A percentile compares a stretch with the other conserved stretches of the same genome.
These are phyloP conservation scores for Brachylomia viminalis DNA, from an alignment of 2,888 invertebrate species.

Conservation along the genomic window DNA sequence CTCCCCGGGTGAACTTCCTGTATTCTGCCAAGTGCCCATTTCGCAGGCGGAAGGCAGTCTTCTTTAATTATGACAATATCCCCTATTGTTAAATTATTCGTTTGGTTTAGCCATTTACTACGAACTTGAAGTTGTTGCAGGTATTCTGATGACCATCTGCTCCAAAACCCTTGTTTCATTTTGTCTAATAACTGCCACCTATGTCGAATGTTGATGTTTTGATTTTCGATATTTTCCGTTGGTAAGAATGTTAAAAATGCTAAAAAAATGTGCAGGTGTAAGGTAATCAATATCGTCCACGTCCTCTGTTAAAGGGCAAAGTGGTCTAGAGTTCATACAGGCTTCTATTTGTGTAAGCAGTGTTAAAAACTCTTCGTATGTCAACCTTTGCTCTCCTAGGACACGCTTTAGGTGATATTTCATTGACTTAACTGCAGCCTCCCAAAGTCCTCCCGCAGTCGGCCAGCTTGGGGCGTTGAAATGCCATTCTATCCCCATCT, in stretches of 20 bases:
- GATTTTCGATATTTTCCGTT: not conserved
- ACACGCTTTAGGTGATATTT: too few relatives aligned
- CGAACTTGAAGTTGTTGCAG: slow-evolving; percentile 26
- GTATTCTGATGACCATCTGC: slow-evolving; percentile 20
- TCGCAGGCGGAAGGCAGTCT: not conserved
- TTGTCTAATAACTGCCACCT: slow-evolving; percentile 8
- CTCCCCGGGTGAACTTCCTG: slow-evolving; percentile 3
- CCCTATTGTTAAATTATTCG: slow-evolving; percentile 12
- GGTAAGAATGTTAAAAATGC: not conserved
- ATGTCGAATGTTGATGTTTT: slow-evolving; percentile 14
- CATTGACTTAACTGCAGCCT: too few relatives aligned
- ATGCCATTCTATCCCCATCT: too few relatives aligned
- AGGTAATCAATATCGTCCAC: too few relatives aligned
- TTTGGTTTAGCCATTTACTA: slow-evolving; percentile 27
- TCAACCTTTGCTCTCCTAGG: too few relatives aligned
- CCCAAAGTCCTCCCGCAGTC: too few relatives aligned
- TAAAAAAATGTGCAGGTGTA: too few relatives aligned
- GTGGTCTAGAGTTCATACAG: too few relatives aligned
- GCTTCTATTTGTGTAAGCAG: too few relatives aligned
- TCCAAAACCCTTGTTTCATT: slow-evolving; percentile 19
- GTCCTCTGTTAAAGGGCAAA: too few relatives aligned
- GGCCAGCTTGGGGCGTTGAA: too few relatives aligned
- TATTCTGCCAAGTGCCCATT: slow-evolving; percentile 11
- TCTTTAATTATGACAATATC: slow-evolving; percentile 5
- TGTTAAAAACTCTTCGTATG: too few relatives aligned